These are phyloP conservation scores for Sarcophaga caerulescens DNA, from an alignment of 2,888 invertebrate species.

Conservation along the genomic window DNA sequence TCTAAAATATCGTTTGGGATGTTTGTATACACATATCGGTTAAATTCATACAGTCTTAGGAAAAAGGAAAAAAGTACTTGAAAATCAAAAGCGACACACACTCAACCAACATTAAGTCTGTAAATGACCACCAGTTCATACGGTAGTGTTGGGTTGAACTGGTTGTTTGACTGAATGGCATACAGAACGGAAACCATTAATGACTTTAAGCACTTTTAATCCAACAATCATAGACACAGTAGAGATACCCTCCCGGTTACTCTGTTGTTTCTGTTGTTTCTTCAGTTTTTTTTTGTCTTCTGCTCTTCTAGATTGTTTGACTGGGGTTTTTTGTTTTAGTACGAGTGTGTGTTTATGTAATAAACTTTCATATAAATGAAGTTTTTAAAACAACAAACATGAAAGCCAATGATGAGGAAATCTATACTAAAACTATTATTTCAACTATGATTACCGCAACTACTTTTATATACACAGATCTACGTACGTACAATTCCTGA, in stretches of 20 bases:
- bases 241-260: slow-evolving; percentile 9
- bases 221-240: slow-evolving; percentile 60
- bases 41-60: too few species aligned
- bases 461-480: not conserved
- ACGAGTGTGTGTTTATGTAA: not conserved
- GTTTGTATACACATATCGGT: too few species aligned
- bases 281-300: not conserved
- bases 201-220: slow-evolving; percentile 69
- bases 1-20: too few species aligned
- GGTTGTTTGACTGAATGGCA: not conserved
- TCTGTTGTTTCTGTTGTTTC: slow-evolving; percentile 11
- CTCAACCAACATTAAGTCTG: slow-evolving; percentile 31
- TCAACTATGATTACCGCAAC: slow-evolving; percentile 32
- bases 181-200: slow-evolving; percentile 67
- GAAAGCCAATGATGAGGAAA: slow-evolving; percentile 61
- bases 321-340: too few species aligned
- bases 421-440: slow-evolving; percentile 58
- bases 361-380: slow-evolving; percentile 9
- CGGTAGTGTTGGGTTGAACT: not conserved
- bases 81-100: slow-evolving; percentile 17
- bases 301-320: too few species aligned
- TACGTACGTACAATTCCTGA: not conserved
- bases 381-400: slow-evolving; percentile 36
- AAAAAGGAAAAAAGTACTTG: not conserved
- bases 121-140: slow-evolving; percentile 57